A percentile compares a stretch with the other conserved stretches of the same genome.
phyloP scores from a whole-genome alignment of 1,140 invertebrate species.

The Caenorhabditis inopinata region DNA sequence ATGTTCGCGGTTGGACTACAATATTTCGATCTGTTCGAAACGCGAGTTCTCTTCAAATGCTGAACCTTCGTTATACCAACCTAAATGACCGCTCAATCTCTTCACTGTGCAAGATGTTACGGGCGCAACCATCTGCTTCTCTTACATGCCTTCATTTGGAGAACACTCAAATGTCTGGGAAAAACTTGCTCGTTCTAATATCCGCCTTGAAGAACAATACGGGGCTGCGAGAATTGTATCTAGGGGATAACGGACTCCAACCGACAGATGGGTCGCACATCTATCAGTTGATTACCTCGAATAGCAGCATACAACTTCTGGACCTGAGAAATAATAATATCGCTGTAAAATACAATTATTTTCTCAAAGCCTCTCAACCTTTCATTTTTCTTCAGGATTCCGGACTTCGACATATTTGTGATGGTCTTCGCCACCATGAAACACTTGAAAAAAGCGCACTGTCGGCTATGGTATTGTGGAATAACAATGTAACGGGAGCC shows the following conservation, averaged over 20 bases:
- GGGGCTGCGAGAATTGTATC: constrained; percentile 42
- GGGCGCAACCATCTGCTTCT: constrained; percentile 38
- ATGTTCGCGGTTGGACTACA: constrained; percentile 45
- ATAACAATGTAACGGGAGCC: constrained; percentile 45
- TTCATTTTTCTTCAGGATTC: constrained; percentile 38
- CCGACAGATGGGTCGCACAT: constrained; percentile 49
- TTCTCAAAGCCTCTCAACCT: too few relatives aligned
- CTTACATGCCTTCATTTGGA: constrained; percentile 51
- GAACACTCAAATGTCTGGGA: constrained; percentile 48
- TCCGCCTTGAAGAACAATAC: constrained; percentile 49
- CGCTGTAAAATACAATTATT: constrained; percentile 32
- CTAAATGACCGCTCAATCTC: constrained; percentile 42
- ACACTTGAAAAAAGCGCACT: constrained; percentile 34
- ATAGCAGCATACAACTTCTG: constrained; percentile 42
- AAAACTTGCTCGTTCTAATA: constrained; percentile 44
- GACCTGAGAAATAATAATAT: constrained; percentile 51
- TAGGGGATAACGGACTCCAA: constrained; percentile 48
- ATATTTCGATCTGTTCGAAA: constrained; percentile 43
- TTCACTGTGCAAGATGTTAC: constrained; percentile 38
- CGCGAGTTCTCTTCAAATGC: constrained; percentile 43
- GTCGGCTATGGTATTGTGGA: constrained; percentile 50
- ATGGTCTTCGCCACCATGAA: constrained; percentile 42
- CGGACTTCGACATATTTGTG: constrained; percentile 50
- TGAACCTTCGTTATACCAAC: constrained; percentile 49
- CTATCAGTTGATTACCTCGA: constrained; percentile 48